A percentile compares a stretch with the other conserved stretches of the same genome.
These are phyloP conservation scores for Etia nguti DNA, from an alignment of 2,113 vertebrate genomes.

Conservation along the genomic window DNA sequence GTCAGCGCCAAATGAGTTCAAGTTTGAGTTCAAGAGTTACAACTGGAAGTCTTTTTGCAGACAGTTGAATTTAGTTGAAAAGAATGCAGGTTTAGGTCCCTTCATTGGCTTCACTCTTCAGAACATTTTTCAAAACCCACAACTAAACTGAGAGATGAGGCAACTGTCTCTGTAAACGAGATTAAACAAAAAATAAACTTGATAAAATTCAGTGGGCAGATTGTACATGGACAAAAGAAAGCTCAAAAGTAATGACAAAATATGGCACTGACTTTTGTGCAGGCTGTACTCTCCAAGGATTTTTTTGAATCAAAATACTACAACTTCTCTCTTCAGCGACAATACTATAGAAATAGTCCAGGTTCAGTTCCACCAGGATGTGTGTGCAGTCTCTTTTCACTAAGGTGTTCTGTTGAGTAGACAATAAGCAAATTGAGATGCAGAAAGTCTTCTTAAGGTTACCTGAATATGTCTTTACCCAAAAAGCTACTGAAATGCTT, in stretches of 20 bases:
- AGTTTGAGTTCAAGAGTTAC: too few species aligned
- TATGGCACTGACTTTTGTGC: neutral
- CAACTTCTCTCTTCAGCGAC: neutral
- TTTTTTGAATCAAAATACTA: neutral
- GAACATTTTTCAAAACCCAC: accelerated
- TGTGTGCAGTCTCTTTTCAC: neutral
- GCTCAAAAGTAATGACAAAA: accelerated
- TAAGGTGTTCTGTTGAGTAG: neutral
- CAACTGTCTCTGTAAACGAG: neutral
- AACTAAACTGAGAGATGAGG: neutral
- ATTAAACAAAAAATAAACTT: neutral
- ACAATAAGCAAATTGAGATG: neutral
- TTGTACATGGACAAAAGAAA: neutral
- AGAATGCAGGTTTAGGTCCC: neutral
- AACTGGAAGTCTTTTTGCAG: neutral
- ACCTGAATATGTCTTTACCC: neutral
- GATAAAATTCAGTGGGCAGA: neutral
- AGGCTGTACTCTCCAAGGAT: neutral
- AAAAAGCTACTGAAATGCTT: neutral
- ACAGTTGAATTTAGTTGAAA: too few species aligned
- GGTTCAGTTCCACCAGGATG: neutral
- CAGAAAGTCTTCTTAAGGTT: neutral
- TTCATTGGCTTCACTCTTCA: neutral
- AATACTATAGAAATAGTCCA: neutral
- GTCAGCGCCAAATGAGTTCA: too few species aligned